Evolutionary conservation across 53 echinoderm and acorn worm genomes (phyloP).

Genomic region (Glandiceps talaboti): DNA sequence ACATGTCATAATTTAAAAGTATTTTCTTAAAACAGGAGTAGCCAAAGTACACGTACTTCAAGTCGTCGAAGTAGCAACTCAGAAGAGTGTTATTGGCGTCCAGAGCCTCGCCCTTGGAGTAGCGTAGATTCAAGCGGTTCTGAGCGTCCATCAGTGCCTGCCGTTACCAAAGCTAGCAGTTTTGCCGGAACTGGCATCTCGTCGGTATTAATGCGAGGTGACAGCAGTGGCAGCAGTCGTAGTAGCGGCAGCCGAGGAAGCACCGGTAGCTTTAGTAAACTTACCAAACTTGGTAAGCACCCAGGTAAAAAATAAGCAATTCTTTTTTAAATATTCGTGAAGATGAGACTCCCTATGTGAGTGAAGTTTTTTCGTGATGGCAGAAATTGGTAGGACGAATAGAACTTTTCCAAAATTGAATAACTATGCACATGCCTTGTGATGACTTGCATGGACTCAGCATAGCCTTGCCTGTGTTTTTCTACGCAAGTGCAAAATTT

Average conservation of each 20-base stretch:
- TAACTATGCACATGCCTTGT: neutral
- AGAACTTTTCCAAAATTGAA: neutral
- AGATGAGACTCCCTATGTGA: neutral
- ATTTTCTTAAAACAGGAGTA: no score
- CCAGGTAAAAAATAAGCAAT: neutral
- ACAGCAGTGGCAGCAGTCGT: constrained; percentile 86
- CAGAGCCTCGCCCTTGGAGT: constrained; percentile 68
- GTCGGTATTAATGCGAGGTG: constrained; percentile 51
- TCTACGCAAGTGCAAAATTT: no score
- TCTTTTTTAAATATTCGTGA: neutral
- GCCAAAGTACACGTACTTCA: neutral
- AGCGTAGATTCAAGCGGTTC: constrained; percentile 97
- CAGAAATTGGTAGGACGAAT: neutral
- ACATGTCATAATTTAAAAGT: no score
- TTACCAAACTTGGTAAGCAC: constrained; percentile 44
- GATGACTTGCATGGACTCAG: neutral
- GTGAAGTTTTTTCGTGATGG: neutral
- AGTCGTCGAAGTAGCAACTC: neutral
- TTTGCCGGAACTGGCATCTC: constrained; percentile 72
- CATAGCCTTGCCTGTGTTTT: neutral
- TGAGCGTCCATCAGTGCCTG: constrained; percentile 68
- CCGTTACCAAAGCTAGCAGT: constrained; percentile 92
- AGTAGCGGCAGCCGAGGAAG: constrained; percentile 72
- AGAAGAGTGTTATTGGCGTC: neutral
- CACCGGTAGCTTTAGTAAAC: constrained; percentile 56